Base-by-base conservation (phyloP, 2,797 vertebrate genomes). In the Sternarchorhynchus goeldii region DNA sequence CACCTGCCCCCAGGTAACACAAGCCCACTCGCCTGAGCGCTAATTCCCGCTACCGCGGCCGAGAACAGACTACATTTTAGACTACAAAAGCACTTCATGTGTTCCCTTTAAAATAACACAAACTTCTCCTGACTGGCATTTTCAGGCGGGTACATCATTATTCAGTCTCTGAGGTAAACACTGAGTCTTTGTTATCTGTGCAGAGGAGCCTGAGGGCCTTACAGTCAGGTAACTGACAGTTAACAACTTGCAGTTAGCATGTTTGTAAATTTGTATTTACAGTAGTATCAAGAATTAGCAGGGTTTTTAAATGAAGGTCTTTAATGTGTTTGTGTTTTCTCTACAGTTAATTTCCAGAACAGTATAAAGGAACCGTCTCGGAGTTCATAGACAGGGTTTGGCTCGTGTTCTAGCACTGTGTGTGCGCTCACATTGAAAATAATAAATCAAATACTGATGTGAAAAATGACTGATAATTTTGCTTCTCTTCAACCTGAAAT, bases 141-240 rank as follows among this genome's bases (percentile, higher is more conserved):
- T 53, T 59, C 32, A 72, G 76, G 31, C n/a, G 34, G 1, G 34
- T n/a, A 60, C 32, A 32, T 4, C 16, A 16, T 5, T 45, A 18
- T 29, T 60, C 34, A 20, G 21, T 53, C n/a, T n/a, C n/a, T 53
- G 53, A 70, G 17, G 29, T 7, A 65, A 34, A 80, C 21, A 21
- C 8, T 14, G 55, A 68, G 20, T 59, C 65, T 17, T n/a, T 39
- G 41, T 39, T 29, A 41, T 55, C 17, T 58, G 66, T 64, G 34
- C 73, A 76, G 16, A 50, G 36, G 45, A 68, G 21, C 36, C 60
- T 66, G 53, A 65, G 62, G 5, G 63, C 56, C 20, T 20, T 80
- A 0, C 25, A 65, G 50, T 62, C 58, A 4, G 18, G n/a, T 65
- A 39, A 17, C 6, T 29, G 32, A 32, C 4, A 5, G 25, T 2